Base-by-base conservation (phyloP, 2,797 vertebrate species). In the Podargus strigoides region DNA sequence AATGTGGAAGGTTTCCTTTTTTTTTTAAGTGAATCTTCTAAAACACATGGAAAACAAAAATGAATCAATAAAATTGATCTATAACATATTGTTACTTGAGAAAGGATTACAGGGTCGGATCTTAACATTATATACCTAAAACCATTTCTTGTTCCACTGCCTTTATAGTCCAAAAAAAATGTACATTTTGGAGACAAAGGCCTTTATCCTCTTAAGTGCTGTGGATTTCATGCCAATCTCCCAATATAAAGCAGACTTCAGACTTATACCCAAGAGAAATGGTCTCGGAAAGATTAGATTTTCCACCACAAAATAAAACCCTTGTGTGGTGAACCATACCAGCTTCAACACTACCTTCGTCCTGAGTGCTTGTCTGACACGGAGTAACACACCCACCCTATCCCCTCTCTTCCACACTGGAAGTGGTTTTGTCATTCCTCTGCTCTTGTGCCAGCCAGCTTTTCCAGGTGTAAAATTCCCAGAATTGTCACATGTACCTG, bases 181-280 rank as follows among this genome's bases (percentile, higher is more conserved):
- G 80, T 80, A 89, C 58, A 28, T 85, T 95, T 94, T 91, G 93
- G 92, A 96, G 93, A 96, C 95, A 97, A 89, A 94, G 76, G 95
- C 82, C 92, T 93, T 91, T 93, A 93, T 94, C 91, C 87, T 87
- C 85, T 78, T 86, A 90, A 91, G 72, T 89, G 85, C 87, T 75
- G 69, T 80, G 79, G 94, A 91, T 95, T 95, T 94, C 89, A 92
- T 75, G 94, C 96, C 95, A 94, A 91, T 93, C 94, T 93, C 91
- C 79, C 96, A 89, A 69, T 73, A 92, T 3, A 93, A 96, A 97
- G 89, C 93, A 96, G 95, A 78, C 90, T 91, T 78, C 93, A 92
- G 92, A 79, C 80, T 76, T 2, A 84, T 12, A 55, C 92, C 79
- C 87, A 75, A 66, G 92, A 91, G 93, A 59, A 97, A 93, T 8